Percentiles rank a stretch among this genome's conserved stretches.
These are phyloP conservation scores for Prorops nasuta DNA, from an alignment of 1,140 invertebrate genomes.

Conservation along the genomic window DNA sequence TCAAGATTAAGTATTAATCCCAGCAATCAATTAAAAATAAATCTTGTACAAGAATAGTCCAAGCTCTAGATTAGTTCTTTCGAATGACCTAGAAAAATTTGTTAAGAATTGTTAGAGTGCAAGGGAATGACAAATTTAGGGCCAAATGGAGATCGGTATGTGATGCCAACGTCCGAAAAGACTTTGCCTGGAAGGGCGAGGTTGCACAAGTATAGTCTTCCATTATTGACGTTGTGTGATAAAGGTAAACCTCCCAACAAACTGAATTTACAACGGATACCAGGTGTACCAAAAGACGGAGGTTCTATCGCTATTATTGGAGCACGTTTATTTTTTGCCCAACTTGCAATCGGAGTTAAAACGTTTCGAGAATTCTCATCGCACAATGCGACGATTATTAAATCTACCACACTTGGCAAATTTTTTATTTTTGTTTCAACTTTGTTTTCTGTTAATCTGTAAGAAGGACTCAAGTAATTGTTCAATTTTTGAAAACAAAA, in stretches of 20 bases:
- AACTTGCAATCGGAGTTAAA: slow-evolving; percentile 59
- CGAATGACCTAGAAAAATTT: slow-evolving; percentile 9
- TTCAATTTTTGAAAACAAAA: too few relatives aligned
- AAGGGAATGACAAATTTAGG: slow-evolving; percentile 85
- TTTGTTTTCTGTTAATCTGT: slow-evolving; percentile 63
- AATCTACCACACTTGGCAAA: slow-evolving; percentile 64
- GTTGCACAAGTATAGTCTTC: slow-evolving; percentile 85
- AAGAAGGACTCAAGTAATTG: too few relatives aligned
- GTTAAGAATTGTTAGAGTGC: slow-evolving; percentile 63
- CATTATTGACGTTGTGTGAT: slow-evolving; percentile 67
- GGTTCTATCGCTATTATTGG: slow-evolving; percentile 81
- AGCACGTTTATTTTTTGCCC: slow-evolving; percentile 73
- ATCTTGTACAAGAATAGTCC: too few relatives aligned
- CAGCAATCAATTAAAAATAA: too few relatives aligned
- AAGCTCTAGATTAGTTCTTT: too few relatives aligned
- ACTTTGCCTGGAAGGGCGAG: slow-evolving; percentile 77
- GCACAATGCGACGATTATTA: slow-evolving; percentile 69
- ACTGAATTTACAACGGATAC: slow-evolving; percentile 72
- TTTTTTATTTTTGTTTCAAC: slow-evolving; percentile 58
- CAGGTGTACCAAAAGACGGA: slow-evolving; percentile 65
- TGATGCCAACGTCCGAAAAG: slow-evolving; percentile 74
- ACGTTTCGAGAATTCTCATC: slow-evolving; percentile 44
- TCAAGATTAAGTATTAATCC: too few relatives aligned
- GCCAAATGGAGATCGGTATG: slow-evolving; percentile 85
- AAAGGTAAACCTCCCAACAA: slow-evolving; percentile 75